These are phyloP conservation scores for Borostomias antarcticus DNA, from an alignment of 2,797 vertebrate genomes.

Conservation along the genomic window DNA sequence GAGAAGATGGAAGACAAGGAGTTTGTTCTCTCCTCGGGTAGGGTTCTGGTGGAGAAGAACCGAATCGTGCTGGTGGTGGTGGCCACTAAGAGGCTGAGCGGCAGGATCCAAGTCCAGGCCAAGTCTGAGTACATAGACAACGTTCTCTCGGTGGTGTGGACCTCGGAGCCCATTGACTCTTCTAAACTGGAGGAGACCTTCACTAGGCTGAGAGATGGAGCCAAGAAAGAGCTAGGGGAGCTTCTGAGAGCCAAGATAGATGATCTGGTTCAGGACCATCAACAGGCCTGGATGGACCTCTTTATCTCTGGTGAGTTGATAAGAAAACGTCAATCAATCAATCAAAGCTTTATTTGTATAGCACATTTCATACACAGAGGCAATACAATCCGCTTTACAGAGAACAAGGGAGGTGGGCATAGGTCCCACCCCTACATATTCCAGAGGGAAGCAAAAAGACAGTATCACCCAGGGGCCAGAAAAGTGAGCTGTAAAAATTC, in stretches of 20 bases:
- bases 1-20: conserved; percentile 88
- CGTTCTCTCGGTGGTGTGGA: conserved; percentile 86
- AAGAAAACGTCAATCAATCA: no score
- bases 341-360: no score
- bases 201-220: conserved; percentile 75
- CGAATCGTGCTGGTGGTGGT: conserved; percentile 84
- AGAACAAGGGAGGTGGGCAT: no score
- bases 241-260: conserved; percentile 80
- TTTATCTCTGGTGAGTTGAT: conserved; percentile 92
- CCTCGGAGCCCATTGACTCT: conserved; percentile 78
- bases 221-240: conserved; percentile 88
- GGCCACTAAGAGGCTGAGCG: conserved; percentile 80
- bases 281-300: conserved; percentile 91
- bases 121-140: conserved; percentile 85
- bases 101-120: conserved; percentile 82
- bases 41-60: conserved; percentile 75
- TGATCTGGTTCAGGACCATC: conserved; percentile 86
- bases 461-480: no score
- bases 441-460: no score
- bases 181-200: conserved; percentile 84
- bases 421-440: no score
- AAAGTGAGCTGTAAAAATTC: no score
- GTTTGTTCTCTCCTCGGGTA: conserved; percentile 83
- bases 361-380: no score
- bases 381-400: no score